These are phyloP conservation scores for Grallaria varia DNA, from an alignment of 2,113 vertebrate genomes.

Conservation along the genomic window DNA sequence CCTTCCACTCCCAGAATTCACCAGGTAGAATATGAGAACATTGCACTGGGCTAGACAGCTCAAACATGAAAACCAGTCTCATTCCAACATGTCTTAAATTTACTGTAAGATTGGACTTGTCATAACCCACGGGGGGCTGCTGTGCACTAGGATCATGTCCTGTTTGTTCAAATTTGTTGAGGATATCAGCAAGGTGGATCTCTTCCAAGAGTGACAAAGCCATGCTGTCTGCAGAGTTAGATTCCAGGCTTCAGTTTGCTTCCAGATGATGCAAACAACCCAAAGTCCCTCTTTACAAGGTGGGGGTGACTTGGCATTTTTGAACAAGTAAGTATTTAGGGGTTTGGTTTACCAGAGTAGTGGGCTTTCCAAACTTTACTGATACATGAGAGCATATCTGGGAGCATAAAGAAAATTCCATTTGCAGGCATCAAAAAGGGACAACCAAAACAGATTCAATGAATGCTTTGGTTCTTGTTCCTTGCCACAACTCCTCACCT, in stretches of 20 bases:
- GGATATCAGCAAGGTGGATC: not conserved
- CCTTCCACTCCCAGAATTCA: not conserved
- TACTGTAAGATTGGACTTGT: not conserved
- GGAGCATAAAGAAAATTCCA: not conserved
- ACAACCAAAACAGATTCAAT: not conserved
- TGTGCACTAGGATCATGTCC: not conserved
- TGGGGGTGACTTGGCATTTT: not conserved
- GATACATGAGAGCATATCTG: not conserved
- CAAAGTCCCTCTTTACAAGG: not conserved
- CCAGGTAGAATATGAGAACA: not conserved
- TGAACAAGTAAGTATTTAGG: not conserved
- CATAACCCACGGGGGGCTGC: not conserved
- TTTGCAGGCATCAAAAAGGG: not conserved
- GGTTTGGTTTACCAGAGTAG: not conserved
- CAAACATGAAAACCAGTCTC: not conserved
- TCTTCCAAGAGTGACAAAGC: not conserved
- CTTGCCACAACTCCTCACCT: not conserved
- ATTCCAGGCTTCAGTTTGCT: not conserved
- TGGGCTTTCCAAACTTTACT: not conserved
- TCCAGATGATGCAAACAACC: not conserved
- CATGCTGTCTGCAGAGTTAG: not conserved
- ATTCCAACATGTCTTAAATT: not conserved
- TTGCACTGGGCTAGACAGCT: not conserved
- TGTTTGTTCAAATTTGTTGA: not conserved
- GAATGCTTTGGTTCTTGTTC: not conserved